Evolutionary conservation across 1,140 invertebrate genomes (phyloP), one percentile per base, ranked within the genome.

Genomic region (Drosophila novamexicana): DNA sequence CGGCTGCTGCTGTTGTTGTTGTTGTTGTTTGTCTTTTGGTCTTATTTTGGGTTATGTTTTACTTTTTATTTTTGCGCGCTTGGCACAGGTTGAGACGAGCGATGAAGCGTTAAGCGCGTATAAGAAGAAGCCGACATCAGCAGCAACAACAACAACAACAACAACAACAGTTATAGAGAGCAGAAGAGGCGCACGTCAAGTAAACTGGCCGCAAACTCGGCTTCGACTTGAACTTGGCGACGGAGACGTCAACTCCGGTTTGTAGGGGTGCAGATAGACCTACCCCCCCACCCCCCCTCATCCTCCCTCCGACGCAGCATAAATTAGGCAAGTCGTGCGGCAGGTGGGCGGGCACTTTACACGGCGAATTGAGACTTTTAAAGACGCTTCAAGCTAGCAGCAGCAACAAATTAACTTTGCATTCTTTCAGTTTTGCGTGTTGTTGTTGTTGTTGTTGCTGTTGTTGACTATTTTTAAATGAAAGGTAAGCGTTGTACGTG

Each of bases 31-130:
- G 52, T 49, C 66, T 64, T 63, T 66, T 75, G 37, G 62, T 70
- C 64, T 75, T 73, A 56, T 65, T 44, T 72, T 72, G 56, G 50
- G 67, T 54, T 14, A 64, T 44, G 44, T 58, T 47, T 66, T 58
- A 39, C 18, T 68, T 68, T 34, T 74, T 61, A n/a, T 56, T 63
- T 47, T 50, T 62, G 16, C 52, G 81, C 68, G 79, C 83, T 66
- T 86, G 82, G 79, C 82, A 85, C 82, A 82, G 82, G 83, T 73
- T 82, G 82, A 67, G 67, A 79, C 83, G 67, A 65, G 53, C 67
- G 66, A 69, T 69, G 47, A 69, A 58, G 72, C 72, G 29, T 64
- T 57, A 65, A 79, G 64, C 70, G 58, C 56, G 62, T 72, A 74
- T 62, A 75, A 75, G 75, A 77, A 57, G 65, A 65, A 63, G 36